Conservation (phyloP, 1,140 invertebrate genomes). For the Cotesia glomerata region DNA sequence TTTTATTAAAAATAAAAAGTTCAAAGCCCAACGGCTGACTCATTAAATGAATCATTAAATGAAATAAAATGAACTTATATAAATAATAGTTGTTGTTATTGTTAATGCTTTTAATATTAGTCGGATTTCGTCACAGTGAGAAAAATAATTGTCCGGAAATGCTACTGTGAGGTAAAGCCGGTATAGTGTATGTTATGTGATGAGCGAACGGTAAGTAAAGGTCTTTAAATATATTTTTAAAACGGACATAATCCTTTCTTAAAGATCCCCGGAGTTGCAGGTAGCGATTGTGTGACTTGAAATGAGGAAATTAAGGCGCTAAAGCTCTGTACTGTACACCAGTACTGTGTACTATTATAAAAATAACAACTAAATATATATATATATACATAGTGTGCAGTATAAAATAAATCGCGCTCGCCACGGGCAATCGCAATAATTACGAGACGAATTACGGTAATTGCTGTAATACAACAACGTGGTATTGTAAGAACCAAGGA, state of each 20-base stretch:
- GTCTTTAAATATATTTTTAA: neutral
- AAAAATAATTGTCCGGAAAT: neutral
- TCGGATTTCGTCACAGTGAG: neutral
- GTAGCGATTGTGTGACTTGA: neutral
- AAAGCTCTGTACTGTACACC: neutral
- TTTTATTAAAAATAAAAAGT: no score
- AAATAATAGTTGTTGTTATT: neutral
- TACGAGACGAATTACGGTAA: conserved; percentile 47
- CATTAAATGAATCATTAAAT: conserved; percentile 1
- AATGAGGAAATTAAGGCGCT: conserved; percentile 9
- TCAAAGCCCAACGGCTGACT: neutral
- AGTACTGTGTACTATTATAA: no score
- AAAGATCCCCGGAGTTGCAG: neutral
- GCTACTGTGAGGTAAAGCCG: no score
- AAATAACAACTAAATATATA: neutral
- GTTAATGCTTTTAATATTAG: neutral
- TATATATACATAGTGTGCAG: neutral
- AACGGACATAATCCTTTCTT: neutral
- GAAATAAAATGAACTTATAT: neutral
- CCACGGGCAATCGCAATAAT: conserved; percentile 44
- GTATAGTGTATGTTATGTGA: neutral
- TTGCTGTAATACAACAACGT: conserved; percentile 38
- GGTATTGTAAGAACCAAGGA: neutral
- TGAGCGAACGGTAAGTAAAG: neutral
- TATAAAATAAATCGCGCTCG: conserved; percentile 27